Base-by-base conservation (phyloP, 2,888 invertebrate species). In the Dasypogon diadema region DNA sequence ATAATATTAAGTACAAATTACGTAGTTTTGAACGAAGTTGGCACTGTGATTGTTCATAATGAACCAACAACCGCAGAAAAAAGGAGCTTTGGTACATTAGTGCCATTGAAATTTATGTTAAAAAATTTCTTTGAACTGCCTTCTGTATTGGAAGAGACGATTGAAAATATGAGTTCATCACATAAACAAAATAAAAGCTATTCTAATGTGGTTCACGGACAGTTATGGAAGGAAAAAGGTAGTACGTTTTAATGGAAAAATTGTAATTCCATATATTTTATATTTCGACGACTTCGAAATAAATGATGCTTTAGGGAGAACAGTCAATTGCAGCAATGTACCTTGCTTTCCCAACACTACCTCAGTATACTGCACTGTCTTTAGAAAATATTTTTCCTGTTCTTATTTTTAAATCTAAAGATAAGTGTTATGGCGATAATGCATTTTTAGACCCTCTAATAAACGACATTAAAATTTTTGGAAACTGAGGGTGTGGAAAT, bases 1-100 rank as follows among this genome's bases (percentile, higher is more conserved):
- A n/a, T 18, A 73, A 74, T 30, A 74, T 60, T 21, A 24, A 58
- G n/a, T 12, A 68, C 8, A 74, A 76, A 14, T 68, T 42, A 42
- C n/a, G n/a, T 1, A 6, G n/a, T 42, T 12, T 12, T 12, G 12
- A 42, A 42, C n/a, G 42, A 42, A 42, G n/a, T 42, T 12, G 12
- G 42, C 8, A 8, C 42, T n/a, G 0, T 42, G 8, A 12, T 42
- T 42, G 42, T 12, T 3, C 8, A 42, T 12, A 42, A 12, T 12
- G 12, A 8, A 6, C 42, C 42, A 12, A 12, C 8, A 12, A 12
- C n/a, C 2, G 42, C 2, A 12, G 42, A 42, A 42, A n/a, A 42
- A 18, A 6, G 6, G 14, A 3, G 5, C 18, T 16, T 5, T 18
- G 51, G 21, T 18, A 21, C 12, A 6, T 18, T 51, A 51, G 1